Evolutionary conservation across 64 coral and sea anemone species (phyloP).

Genomic region (Trachythela sp.): DNA sequence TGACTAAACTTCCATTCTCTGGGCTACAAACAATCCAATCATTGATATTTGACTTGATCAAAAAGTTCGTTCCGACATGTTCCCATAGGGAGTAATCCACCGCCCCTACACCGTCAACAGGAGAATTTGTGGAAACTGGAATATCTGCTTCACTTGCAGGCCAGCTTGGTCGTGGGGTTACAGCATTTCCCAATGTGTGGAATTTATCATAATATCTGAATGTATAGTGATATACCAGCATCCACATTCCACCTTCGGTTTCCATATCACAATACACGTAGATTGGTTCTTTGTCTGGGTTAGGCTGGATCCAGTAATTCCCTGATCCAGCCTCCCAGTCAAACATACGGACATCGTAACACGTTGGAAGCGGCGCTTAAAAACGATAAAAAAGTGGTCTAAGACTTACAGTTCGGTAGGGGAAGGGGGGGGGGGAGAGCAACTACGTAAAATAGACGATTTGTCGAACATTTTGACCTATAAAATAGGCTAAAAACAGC

Average conservation of each 20-base stretch:
- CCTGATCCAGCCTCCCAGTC: not conserved
- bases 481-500: too few species aligned
- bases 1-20: not conserved
- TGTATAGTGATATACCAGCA: conserved; percentile 13
- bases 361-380: too few species aligned
- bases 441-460: too few species aligned
- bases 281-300: not conserved
- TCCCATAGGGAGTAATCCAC: not conserved
- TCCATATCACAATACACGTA: conserved; percentile 38
- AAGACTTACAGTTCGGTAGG: too few species aligned
- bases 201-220: not conserved
- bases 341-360: not conserved
- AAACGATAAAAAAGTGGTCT: not conserved
- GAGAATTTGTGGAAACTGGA: not conserved
- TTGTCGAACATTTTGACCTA: too few species aligned
- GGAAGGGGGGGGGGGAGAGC: too few species aligned
- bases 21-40: conserved; percentile 33
- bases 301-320: not conserved
- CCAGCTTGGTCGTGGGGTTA: not conserved
- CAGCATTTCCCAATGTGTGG: not conserved
- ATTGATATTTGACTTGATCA: conserved; percentile 45
- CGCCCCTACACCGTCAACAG: not conserved
- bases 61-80: conserved; percentile 10
- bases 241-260: conserved; percentile 30
- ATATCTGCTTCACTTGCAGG: not conserved